These are phyloP conservation scores for Phortica okadai DNA, from an alignment of 2,888 invertebrate species.

Conservation along the genomic window DNA sequence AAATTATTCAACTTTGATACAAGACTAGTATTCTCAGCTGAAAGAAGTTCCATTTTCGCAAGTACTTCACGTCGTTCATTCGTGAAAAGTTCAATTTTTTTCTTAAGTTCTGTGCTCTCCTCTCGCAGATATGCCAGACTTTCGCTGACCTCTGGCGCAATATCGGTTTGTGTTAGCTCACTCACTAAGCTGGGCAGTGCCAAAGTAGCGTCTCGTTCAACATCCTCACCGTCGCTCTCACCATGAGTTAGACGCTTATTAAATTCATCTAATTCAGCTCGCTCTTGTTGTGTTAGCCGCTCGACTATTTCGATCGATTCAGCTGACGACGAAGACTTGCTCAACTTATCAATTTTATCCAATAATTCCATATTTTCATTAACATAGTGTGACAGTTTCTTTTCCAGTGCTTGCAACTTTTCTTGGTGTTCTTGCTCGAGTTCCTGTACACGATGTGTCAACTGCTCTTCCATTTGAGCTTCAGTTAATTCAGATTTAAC, in stretches of 20 bases:
- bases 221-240: constrained; percentile 46
- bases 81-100: constrained; percentile 83
- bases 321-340: constrained; percentile 83
- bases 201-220: constrained; percentile 23
- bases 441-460: constrained; percentile 77
- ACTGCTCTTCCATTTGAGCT: constrained; percentile 87
- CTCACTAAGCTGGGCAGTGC: constrained; percentile 57
- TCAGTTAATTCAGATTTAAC: constrained; percentile 88
- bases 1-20: constrained; percentile 78
- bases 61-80: constrained; percentile 84
- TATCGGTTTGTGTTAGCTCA: constrained; percentile 68
- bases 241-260: constrained; percentile 77
- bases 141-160: constrained; percentile 78
- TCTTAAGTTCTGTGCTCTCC: constrained; percentile 82
- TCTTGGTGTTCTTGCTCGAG: constrained; percentile 78
- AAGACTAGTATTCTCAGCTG: constrained; percentile 80
- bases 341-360: constrained; percentile 85
- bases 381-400: constrained; percentile 82
- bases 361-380: constrained; percentile 86
- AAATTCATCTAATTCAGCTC: constrained; percentile 83
- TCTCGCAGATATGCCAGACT: constrained; percentile 80
- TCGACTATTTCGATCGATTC: constrained; percentile 87
- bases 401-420: constrained; percentile 76
- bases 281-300: constrained; percentile 83
- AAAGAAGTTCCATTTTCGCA: constrained; percentile 82